Percentiles rank a stretch among this genome's conserved stretches.
phyloP scores from a whole-genome alignment of 2,113 vertebrate species.

The Sylvilagus bachmani region DNA sequence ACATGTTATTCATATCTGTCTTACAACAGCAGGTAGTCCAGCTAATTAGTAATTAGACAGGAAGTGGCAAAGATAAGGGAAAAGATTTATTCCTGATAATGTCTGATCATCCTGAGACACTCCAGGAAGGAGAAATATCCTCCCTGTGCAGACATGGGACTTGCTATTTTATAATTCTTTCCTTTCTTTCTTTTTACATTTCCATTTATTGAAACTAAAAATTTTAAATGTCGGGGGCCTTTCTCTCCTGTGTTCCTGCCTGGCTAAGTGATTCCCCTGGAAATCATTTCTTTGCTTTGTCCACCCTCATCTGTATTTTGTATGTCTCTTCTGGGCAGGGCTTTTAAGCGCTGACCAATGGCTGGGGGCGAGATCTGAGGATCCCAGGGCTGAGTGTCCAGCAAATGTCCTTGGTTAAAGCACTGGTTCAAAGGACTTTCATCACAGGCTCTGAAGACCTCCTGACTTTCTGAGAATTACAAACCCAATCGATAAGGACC shows the following conservation, averaged over 20 bases:
- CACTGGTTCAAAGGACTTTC: neutral
- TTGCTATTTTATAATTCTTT: neutral
- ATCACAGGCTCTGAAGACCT: neutral
- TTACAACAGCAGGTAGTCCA: neutral
- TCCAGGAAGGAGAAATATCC: neutral
- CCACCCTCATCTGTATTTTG: neutral
- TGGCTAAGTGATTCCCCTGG: neutral
- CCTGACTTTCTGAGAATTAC: neutral
- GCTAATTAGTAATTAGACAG: conserved; percentile 58
- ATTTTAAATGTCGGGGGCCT: neutral
- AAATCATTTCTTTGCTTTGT: neutral
- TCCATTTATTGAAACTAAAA: neutral
- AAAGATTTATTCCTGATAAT: neutral
- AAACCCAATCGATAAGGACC: neutral
- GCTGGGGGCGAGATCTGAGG: neutral
- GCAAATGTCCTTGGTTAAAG: neutral
- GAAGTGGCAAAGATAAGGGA: neutral
- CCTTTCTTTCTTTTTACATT: neutral
- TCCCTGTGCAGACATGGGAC: neutral
- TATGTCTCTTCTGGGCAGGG: neutral
- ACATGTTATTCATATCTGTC: conserved; percentile 10
- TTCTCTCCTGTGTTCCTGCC: neutral
- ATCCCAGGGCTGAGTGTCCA: neutral
- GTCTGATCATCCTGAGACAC: neutral
- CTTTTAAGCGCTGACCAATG: neutral